Percentiles rank a stretch among this genome's conserved stretches.
These are phyloP conservation scores for Urechis unicinctus DNA, from an alignment of 2,888 invertebrate genomes.

Conservation along the genomic window DNA sequence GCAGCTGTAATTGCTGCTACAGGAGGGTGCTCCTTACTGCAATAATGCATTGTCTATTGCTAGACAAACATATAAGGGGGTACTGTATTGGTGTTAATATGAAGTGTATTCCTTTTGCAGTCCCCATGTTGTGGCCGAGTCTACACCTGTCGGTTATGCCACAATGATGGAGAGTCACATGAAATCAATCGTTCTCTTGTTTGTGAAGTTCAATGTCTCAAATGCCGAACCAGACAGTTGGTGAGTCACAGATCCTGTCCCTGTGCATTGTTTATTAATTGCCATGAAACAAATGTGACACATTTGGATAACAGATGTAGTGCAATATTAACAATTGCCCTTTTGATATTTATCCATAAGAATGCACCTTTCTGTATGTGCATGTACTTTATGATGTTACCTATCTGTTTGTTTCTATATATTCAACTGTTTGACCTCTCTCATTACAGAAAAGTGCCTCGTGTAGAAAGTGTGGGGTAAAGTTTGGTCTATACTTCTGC, in stretches of 20 bases:
- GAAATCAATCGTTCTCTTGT: slow-evolving; percentile 77
- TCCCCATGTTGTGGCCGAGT: slow-evolving; percentile 84
- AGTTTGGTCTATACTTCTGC: slow-evolving; percentile 69
- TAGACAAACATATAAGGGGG: no score
- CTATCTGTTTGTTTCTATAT: no score
- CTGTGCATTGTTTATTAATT: neutral
- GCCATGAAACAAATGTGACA: neutral
- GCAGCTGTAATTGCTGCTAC: no score
- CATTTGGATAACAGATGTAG: neutral
- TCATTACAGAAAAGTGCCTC: slow-evolving; percentile 27
- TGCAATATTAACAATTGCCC: slow-evolving; percentile 5
- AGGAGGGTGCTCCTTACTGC: no score
- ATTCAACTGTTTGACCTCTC: no score
- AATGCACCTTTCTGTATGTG: no score
- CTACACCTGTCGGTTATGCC: slow-evolving; percentile 83
- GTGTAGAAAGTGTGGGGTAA: slow-evolving; percentile 29
- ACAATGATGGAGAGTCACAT: slow-evolving; percentile 79
- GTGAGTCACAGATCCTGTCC: slow-evolving; percentile 21
- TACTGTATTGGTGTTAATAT: no score
- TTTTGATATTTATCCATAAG: no score
- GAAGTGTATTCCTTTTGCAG: no score
- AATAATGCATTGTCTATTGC: no score
- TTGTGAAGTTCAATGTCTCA: slow-evolving; percentile 73
- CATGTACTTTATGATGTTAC: no score
- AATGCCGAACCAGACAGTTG: slow-evolving; percentile 70